A percentile compares a stretch with the other conserved stretches of the same genome.
These are phyloP conservation scores for Aegypius monachus DNA, from an alignment of 2,113 vertebrate genomes.

Conservation along the genomic window DNA sequence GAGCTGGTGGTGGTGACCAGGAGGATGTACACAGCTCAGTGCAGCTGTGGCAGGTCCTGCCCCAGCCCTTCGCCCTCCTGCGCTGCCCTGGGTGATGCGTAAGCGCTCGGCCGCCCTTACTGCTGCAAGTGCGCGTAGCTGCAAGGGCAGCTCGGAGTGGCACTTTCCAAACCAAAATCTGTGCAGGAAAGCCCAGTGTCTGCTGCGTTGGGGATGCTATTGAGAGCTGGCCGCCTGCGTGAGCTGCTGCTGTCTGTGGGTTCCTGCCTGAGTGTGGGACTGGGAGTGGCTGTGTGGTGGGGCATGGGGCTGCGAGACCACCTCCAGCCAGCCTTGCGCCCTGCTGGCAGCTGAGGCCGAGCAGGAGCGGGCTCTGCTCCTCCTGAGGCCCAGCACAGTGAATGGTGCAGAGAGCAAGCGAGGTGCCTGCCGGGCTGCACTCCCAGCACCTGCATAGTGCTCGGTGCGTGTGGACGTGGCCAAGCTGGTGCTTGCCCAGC, in stretches of 20 bases:
- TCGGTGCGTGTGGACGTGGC: accelerated
- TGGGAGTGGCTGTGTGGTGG: accelerated
- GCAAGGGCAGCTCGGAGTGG: background rate
- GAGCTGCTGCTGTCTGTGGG: background rate
- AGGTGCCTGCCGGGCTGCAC: background rate
- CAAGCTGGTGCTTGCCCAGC: accelerated
- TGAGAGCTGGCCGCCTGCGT: background rate
- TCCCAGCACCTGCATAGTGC: background rate
- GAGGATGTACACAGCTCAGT: accelerated
- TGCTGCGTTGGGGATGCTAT: accelerated
- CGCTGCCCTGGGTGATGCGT: accelerated
- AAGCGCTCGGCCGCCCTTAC: accelerated
- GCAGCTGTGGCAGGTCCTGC: accelerated
- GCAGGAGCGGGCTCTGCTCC: background rate
- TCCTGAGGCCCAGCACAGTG: background rate
- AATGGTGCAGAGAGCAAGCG: accelerated
- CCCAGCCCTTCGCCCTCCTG: background rate
- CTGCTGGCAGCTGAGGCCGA: background rate
- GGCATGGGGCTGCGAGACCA: accelerated
- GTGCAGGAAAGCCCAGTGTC: background rate
- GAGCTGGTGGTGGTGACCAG: accelerated
- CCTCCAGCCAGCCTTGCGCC: accelerated
- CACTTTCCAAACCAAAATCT: too few species aligned
- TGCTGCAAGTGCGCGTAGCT: background rate
- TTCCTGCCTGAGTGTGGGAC: background rate